Percentiles rank a stretch among this genome's conserved stretches.
phyloP scores from a whole-genome alignment of 1,140 invertebrate species.

The Anagrus nilaparvatae region DNA sequence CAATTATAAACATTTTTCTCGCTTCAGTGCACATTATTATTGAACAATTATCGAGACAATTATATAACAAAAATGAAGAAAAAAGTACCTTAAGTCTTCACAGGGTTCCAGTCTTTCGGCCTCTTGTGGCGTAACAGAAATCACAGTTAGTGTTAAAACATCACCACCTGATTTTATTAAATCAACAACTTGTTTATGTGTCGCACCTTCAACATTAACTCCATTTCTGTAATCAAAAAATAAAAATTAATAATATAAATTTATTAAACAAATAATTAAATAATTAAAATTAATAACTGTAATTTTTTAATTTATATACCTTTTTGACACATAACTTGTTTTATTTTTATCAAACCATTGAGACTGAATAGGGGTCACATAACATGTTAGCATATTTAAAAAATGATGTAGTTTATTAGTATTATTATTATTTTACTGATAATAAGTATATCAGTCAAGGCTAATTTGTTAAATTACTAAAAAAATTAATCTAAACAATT shows the following conservation, averaged over 20 bases:
- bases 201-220: conserved; percentile 95
- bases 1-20: neutral
- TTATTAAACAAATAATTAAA: neutral
- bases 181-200: conserved; percentile 98
- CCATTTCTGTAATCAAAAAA: conserved; percentile 82
- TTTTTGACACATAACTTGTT: conserved; percentile 1
- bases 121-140: conserved; percentile 87
- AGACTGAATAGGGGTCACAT: conserved; percentile 29
- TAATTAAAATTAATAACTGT: neutral
- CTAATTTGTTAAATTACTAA: no score
- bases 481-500: no score
- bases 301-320: neutral
- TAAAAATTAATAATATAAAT: conserved; percentile 21
- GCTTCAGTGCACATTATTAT: no score
- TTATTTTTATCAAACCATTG: conserved; percentile 22
- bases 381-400: conserved; percentile 33
- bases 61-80: neutral
- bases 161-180: conserved; percentile 98
- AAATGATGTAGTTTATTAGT: no score
- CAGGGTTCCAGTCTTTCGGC: conserved; percentile 39
- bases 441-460: no score
- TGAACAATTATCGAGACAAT: neutral
- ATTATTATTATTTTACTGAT: no score
- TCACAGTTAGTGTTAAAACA: conserved; percentile 88
- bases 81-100: conserved; percentile 35